Base-by-base conservation (phyloP, 2,888 invertebrate species). In the Rhaphigaster nebulosa region DNA sequence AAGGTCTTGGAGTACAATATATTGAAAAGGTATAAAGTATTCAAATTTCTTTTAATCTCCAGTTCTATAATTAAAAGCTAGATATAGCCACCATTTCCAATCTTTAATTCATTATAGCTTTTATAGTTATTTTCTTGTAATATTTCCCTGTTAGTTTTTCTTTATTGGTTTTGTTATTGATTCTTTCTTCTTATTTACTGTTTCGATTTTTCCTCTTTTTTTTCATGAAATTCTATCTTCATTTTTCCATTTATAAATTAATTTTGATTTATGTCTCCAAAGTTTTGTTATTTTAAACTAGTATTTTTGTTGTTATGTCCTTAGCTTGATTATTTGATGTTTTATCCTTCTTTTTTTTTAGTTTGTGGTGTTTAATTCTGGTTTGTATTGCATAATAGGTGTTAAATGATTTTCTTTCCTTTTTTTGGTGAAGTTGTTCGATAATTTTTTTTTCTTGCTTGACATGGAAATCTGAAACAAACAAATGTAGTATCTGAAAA, bases 1-100 rank as follows among this genome's bases (percentile, higher is more conserved):
- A 98, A 94, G 98, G 97, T 0, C 95, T 96, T 93, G 97, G 97
- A 12, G 96, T 97, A 0, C 95, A 95, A 92, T 95, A 95, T 93
- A 94, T 92, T 34, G 93, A 93, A 93, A 93, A 92, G 94, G 94
- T 65, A 92, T 54, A 45, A 84, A 84, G 45, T 45, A 12, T 84
- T 84, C 3, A 84, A n/a, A 84, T 80, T 29, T 8, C 29, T 65
- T 65, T 29, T 6, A 80, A 26, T 38, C 10, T 76, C 23, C 23
- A 41, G 23, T 38, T 80, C 0, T 41, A 26, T 41, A 38, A 41
- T 84, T 45, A 41, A 80, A 41, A 65, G 1, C 12, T 65, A 29
- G 29, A 29, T n/a, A n/a, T n/a, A 15, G 34, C 15, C 29, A 38
- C 15, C 20, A 34, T 34, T 65, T 6, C 20, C 20, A 34, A 70